Conservation (phyloP, 2,797 vertebrate species). For the Silurus aristotelis region DNA sequence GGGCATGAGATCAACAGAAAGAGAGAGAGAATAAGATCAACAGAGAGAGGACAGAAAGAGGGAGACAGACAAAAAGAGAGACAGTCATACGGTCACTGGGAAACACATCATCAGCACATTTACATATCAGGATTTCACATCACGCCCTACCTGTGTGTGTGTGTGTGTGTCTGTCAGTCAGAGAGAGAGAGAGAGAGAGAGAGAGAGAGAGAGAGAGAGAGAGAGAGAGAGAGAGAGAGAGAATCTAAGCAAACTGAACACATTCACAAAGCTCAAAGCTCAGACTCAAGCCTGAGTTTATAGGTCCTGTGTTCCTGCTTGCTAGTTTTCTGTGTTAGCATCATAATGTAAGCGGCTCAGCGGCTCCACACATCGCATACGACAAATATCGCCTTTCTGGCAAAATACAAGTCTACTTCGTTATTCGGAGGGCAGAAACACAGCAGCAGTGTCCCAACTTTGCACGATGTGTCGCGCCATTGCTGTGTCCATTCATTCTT, state of each 20-base stretch:
- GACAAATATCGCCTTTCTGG: too few relatives aligned
- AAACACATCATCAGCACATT: not conserved
- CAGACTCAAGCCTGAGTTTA: too few relatives aligned
- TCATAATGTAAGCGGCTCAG: not conserved
- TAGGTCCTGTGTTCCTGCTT: not conserved
- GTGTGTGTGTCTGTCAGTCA: not conserved
- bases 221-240: too few relatives aligned
- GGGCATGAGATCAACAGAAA: not conserved
- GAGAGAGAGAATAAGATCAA: not conserved
- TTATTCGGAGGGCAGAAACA: not conserved
- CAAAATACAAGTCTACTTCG: too few relatives aligned
- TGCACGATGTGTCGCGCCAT: not conserved
- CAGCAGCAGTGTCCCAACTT: not conserved
- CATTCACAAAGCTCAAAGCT: not conserved
- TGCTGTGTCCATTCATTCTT: not conserved
- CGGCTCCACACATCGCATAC: not conserved
- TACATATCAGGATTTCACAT: slow-evolving; percentile 3
- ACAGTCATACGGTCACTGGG: not conserved
- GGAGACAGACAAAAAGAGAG: not conserved
- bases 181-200: not conserved
- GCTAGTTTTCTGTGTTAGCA: slow-evolving; percentile 23
- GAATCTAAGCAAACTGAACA: not conserved
- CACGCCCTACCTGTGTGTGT: not conserved
- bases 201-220: too few relatives aligned
- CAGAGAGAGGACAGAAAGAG: slow-evolving; percentile 3